A percentile compares a stretch with the other conserved stretches of the same genome.
Conservation (phyloP, 2,797 vertebrate genomes). For the Sebastes alutus region DNA sequence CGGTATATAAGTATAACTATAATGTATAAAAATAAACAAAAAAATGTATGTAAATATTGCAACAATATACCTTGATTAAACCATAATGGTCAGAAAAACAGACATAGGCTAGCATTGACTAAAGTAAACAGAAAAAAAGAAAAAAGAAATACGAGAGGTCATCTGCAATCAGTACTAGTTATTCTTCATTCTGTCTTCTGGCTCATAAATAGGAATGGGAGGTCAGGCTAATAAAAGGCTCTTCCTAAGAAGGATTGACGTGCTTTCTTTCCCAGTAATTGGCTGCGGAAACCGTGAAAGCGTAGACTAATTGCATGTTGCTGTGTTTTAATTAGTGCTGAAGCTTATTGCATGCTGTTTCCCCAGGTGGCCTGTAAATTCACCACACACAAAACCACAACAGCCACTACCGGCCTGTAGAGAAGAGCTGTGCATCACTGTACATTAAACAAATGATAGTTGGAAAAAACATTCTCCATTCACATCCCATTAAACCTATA, state of each 20-base stretch:
- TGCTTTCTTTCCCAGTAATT: slow-evolving; percentile 67
- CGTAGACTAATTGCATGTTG: slow-evolving; percentile 75
- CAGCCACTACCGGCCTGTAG: neutral
- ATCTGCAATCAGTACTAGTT: neutral
- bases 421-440: neutral
- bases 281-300: slow-evolving; percentile 52
- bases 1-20: no score
- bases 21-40: no score
- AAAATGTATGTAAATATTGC: no score
- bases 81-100: neutral
- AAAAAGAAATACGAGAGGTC: neutral
- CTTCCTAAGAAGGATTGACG: slow-evolving; percentile 26
- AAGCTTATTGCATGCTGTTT: slow-evolving; percentile 59
- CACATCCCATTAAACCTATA: neutral
- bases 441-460: slow-evolving; percentile 1
- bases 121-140: neutral
- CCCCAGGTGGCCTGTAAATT: slow-evolving; percentile 66
- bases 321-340: slow-evolving; percentile 75
- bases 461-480: neutral
- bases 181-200: slow-evolving; percentile 11
- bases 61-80: neutral
- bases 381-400: slow-evolving; percentile 27
- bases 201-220: neutral
- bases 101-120: neutral
- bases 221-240: slow-evolving; percentile 47